Conservation (phyloP, 2,888 invertebrate species). For the Caenorhabditis sp. region DNA sequence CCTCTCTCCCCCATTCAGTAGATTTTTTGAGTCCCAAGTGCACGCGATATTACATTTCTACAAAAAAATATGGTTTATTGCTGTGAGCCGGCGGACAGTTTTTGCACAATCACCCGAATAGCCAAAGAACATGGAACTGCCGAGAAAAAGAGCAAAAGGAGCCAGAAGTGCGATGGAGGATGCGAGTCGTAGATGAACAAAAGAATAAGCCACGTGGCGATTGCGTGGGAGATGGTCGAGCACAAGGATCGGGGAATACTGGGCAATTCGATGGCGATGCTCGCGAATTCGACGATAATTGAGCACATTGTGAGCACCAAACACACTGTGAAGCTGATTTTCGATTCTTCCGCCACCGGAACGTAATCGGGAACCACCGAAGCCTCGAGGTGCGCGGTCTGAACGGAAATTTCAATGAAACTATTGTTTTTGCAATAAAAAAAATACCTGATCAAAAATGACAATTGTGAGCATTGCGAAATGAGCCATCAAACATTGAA, state of each 20-base stretch:
- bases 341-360: constrained; percentile 56
- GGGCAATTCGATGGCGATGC: constrained; percentile 51
- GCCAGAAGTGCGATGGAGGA: constrained; percentile 69
- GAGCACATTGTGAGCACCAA: constrained; percentile 82
- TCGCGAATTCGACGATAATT: constrained; percentile 82
- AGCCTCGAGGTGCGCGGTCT: constrained; percentile 61
- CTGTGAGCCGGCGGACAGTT: neutral
- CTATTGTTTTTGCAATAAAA: constrained; percentile 23
- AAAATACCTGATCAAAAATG: constrained; percentile 84
- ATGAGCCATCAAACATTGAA: constrained; percentile 85
- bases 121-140: constrained; percentile 39
- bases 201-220: constrained; percentile 60
- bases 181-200: constrained; percentile 70
- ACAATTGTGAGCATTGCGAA: constrained; percentile 84
- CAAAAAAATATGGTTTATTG: constrained; percentile 30
- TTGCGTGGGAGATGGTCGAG: constrained; percentile 57
- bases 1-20: no score
- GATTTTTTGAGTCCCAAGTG: no score
- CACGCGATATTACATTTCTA: no score
- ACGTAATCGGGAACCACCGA: constrained; percentile 48
- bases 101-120: neutral
- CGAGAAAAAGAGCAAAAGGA: constrained; percentile 47
- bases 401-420: constrained; percentile 2
- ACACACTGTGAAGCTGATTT: constrained; percentile 65
- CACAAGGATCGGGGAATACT: constrained; percentile 41